A percentile compares a stretch with the other conserved stretches of the same genome.
phyloP scores from a whole-genome alignment of 2,888 invertebrate genomes.

The Luperina nickerlii region DNA sequence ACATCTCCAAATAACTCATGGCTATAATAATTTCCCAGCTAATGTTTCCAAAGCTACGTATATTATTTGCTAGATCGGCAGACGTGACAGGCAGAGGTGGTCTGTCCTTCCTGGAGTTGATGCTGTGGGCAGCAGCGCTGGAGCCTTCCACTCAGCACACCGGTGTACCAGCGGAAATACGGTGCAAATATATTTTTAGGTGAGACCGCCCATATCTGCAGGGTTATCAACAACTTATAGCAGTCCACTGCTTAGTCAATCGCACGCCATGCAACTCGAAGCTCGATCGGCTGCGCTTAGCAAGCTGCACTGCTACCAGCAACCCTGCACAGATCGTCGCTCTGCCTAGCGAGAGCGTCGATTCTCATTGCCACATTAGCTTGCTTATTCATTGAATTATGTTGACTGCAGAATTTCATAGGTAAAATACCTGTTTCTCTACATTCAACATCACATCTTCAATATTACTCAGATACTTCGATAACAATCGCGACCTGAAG shows the following conservation, averaged over 20 bases:
- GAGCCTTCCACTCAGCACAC: constrained; percentile 92
- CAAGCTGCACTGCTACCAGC: neutral
- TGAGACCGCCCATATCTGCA: constrained; percentile 63
- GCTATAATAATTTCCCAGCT: neutral
- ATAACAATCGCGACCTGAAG: constrained; percentile 87
- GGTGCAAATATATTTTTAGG: constrained; percentile 93
- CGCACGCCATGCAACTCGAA: too few relatives aligned
- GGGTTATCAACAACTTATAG: neutral
- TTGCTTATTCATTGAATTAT: neutral
- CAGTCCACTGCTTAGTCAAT: neutral
- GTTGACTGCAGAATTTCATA: neutral
- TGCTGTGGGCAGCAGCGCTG: constrained; percentile 91
- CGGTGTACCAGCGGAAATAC: constrained; percentile 91
- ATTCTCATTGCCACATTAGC: neutral
- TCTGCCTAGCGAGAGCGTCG: neutral
- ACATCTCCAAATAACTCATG: neutral
- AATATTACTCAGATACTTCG: constrained; percentile 87
- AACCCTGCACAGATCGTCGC: neutral
- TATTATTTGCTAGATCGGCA: constrained; percentile 85
- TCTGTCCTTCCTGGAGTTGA: constrained; percentile 89
- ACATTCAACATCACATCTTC: neutral
- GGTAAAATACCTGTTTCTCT: neutral
- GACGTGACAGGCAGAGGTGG: constrained; percentile 88
- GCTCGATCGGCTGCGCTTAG: too few relatives aligned
- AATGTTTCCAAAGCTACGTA: neutral